Evolutionary conservation across 2,888 invertebrate genomes (phyloP), one percentile per base, ranked within the genome.

Genomic region (Resseliella maxima): DNA sequence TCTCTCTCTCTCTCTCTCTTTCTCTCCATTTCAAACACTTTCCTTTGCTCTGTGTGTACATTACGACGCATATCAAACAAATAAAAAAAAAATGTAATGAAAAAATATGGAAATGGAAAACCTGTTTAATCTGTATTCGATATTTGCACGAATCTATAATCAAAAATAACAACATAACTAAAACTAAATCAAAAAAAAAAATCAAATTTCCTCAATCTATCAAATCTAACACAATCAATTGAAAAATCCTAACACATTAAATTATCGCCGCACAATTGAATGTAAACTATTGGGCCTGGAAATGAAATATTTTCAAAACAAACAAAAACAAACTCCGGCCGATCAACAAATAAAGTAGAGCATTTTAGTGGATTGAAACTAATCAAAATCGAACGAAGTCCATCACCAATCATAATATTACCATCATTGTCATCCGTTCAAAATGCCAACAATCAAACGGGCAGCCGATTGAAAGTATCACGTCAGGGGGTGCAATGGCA

Each of bases 301-400:
- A 50, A 8, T 24, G 24, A 59, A 59, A 59, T 45, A 50, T 8
- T 41, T 5, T 18, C 46, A 50, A 50, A 15, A 15, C 18, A 50
- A 50, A 50, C 5, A 41, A 41, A 41, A 41, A n/a, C n/a, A n/a
- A n/a, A n/a, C n/a, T n/a, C n/a, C n/a, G n/a, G n/a, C 27, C 59
- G 59, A 5, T 27, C 5, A 24, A 59, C 1, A 81, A 3, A 10
- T 21, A 50, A 64, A 64, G 83, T 83, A 46, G 85, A 85, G 41
- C 45, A 85, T 85, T 85, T 85, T 36, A 46, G 85, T n/a, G 85
- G 85, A 31, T 50, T 85, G 45, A 85, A 85, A 50, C 18, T 85
- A 50, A 50, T 85, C 41, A 85, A 85, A 85, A 50, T 85, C 36
- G 85, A 85, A 85, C 85, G 85, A 50, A 85, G 85, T 36, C 54